Base-by-base conservation (phyloP, 2,113 vertebrate genomes). In the Podiceps cristatus region DNA sequence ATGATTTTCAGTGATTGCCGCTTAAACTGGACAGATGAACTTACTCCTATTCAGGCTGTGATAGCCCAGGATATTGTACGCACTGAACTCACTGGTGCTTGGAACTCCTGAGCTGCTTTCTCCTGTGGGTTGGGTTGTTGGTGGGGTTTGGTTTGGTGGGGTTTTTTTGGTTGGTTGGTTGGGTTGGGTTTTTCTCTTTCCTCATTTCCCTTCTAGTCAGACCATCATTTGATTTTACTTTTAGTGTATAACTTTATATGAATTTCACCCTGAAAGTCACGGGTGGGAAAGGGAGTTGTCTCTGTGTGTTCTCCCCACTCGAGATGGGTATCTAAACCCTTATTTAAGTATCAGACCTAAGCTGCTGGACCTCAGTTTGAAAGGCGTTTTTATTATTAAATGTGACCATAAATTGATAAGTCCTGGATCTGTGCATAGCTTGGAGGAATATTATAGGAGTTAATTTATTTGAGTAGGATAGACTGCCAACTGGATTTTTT, bases 81-180 rank as follows among this genome's bases (percentile, higher is more conserved):
- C 50, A 49, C 28, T 53, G n/a, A 75, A 18, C 8, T 68, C 37
- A 22, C 27, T 27, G 19, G 11, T 59, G 37, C 28, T 53, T 58
- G 85, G 24, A 68, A 18, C 49, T 86, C 18, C 0, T 0, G 1
- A 79, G 24, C 11, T 76, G 33, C 27, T 69, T 68, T 64, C 23
- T 79, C 0, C 0, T 12, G 5, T 0, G 1, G 4, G 11, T 3
- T 11, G 19, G 42, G 42, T 42, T 37, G 37, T 42, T 42, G 3
- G 37, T 37, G 40, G 20, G 28, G 14, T 3, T 11, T 23, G 42
- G 42, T 42, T 42, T 42, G 3, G 37, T 37, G 40, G 20, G 28
- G 14, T 20, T 53, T 18, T 18, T 44, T n/a, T 20, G 31, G 9
- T 47, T 27, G 42, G 42, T 42, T 42, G 11, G 9, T 42, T n/a